Evolutionary conservation across 1,140 invertebrate genomes (phyloP), one percentile per base, ranked within the genome.

Genomic region (Pachypsylla venusta): DNA sequence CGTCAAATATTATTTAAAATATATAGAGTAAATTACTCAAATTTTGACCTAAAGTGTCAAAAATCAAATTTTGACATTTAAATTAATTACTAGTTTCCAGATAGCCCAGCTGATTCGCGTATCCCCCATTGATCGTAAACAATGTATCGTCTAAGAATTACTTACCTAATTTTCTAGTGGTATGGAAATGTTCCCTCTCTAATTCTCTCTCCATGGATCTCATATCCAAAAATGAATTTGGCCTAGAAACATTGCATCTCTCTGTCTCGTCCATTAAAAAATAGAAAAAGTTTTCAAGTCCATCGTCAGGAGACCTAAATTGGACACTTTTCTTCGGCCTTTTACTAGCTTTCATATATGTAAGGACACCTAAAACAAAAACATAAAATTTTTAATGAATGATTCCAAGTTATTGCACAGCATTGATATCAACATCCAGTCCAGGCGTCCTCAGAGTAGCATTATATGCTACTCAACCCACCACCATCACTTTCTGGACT

Each of bases 231-330:
- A 94, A 95, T 25, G 42, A 48, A 22, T 48, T 48, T 4, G 87
- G 86, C 70, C 88, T 87, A 0, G 89, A 92, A 0, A 96, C 92
- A 74, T 95, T 95, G 77, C 77, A 76, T 68, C 92, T 80, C 74
- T 96, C 92, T 2, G 84, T 93, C 73, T 94, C 91, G 73, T 96
- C 92, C 40, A 94, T 70, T 70, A 94, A 90, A 71, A 97, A 97
- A 67, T 85, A 93, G 64, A 83, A 81, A 40, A 91, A 76, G 62
- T 87, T 81, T 66, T 86, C 83, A 16, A 96, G 73, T 56, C 92
- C 82, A 7, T 79, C 74, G 62, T 88, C 87, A 10, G 79, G 77
- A 66, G 84, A 84, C 90, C 91, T n/a, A 3, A 4, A 97, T 59
- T 70, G 67, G 1, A 97, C 82, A 63, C 75, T 78, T 70, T 93